Conservation (phyloP, 2,113 vertebrate genomes). For the Turnix velox region DNA sequence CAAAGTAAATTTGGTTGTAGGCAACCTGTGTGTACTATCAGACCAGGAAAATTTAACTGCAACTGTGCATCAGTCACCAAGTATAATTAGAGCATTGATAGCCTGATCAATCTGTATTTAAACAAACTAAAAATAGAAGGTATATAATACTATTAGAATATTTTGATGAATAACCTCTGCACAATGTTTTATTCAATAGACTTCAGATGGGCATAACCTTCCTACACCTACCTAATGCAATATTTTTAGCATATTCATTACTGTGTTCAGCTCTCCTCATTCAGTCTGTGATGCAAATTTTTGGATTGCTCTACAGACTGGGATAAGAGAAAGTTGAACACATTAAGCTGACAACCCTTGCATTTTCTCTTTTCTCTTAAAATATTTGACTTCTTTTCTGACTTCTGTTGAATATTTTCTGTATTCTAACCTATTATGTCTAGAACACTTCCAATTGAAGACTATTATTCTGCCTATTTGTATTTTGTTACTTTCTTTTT, state of each 20-base stretch:
- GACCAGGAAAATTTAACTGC: not conserved
- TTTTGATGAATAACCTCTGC: conserved; percentile 3
- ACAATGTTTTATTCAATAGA: conserved; percentile 8
- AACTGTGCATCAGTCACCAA: not conserved
- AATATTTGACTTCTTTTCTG: not conserved
- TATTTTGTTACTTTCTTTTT: not conserved
- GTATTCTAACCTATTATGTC: not conserved
- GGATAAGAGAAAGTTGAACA: not conserved
- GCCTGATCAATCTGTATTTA: not conserved
- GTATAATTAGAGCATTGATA: not conserved
- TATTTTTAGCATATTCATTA: conserved; percentile 8
- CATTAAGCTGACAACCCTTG: not conserved
- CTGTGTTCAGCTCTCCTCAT: not conserved
- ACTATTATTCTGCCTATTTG: not conserved
- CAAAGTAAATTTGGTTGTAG: not conserved
- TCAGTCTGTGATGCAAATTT: not conserved
- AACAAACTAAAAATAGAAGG: not conserved
- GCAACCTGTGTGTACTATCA: not conserved
- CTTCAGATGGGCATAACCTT: not conserved
- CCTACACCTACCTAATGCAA: not conserved
- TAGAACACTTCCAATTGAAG: not conserved
- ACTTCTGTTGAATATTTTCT: not conserved
- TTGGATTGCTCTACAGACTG: not conserved
- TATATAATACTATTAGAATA: not conserved
- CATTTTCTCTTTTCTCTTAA: not conserved